Base-by-base conservation (phyloP, 2,797 vertebrate genomes). In the Carcharodon carcharias region DNA sequence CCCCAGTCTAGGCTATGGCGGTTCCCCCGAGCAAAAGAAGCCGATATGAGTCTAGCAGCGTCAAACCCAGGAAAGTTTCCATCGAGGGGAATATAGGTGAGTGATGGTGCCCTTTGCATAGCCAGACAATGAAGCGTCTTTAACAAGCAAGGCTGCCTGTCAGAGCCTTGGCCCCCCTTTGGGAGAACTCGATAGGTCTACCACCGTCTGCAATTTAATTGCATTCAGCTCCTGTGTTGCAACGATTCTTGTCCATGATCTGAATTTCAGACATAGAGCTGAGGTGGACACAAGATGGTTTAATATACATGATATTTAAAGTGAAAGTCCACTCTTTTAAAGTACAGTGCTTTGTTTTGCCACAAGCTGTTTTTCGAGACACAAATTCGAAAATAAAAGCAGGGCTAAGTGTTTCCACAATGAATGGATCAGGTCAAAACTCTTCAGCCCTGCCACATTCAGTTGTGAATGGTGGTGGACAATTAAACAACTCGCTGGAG, bases 41-140 rank as follows among this genome's bases (percentile, higher is more conserved):
- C 89, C 97, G 96, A 93, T 96, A 98, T 7, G 11, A 91, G 31
- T 18, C 88, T n/a, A n/a, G 35, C 88, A 61, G 31, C 56, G 14
- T n/a, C 58, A 35, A 35, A 5, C 56, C 31, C 63, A 98, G 98
- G 96, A 98, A 98, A 96, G 96, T 99, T 92, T 98, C 99, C 0
- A 97, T 99, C 1, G 99, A 99, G 96, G 99, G 99, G 7, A 99
- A 99, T 65, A 99, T 99, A 67, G 99, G 99, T 99, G 97, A 98
- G 98, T 73, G 56, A 3, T 28, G 28, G 54, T 1, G 54, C 0
- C 26, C 26, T 28, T 31, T 26, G 28, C 40, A 5, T 9, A 7
- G 31, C 21, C 5, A 6, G 0, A 95, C 23, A 31, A 23, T n/a
- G 50, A 58, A 63, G 31, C 31, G 7, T 56, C 12, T n/a, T 63